Base-by-base conservation (phyloP, 2,888 invertebrate species). In the Pseudanteris insignis region DNA sequence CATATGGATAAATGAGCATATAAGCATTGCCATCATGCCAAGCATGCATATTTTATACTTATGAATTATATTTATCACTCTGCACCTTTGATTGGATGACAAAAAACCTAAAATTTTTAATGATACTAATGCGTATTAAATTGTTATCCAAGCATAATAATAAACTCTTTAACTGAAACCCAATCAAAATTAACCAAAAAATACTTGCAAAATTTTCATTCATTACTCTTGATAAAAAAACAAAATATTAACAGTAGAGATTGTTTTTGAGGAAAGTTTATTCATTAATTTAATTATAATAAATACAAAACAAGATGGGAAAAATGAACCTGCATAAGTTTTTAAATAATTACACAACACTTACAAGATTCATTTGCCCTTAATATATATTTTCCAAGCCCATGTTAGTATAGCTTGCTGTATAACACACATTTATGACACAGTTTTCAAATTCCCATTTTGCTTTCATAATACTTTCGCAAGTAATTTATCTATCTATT, bases 351-450 rank as follows among this genome's bases (percentile, higher is more conserved):
- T 66, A 65, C 63, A 67, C 66, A 70, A 73, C 69, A 73, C 73
- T 77, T 75, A 76, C 75, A 75, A 75, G 72, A 57, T 74, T 75
- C 75, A 72, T 72, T 71, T 73, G 51, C 70, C 73, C 69, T 75
- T 74, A 70, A 68, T 65, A 72, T 74, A 69, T 63, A 72, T 70
- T 71, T 65, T 74, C 68, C 74, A 69, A 70, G 67, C 68, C 75
- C 64, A 65, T 70, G 71, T 76, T 77, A 77, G 73, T 74, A 74
- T 73, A 76, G 77, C 71, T 75, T 76, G 76, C 76, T 76, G 74
- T 70, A 71, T 71, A 73, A 76, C 74, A 76, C 69, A 75, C 66
- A 67, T 48, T 70, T 63, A 77, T 66, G 32, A 71, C 55, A 61
- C 36, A 65, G 58, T 18, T 18, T 18, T 18, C 6, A 6, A 18